Evolutionary conservation across 2,888 invertebrate species (phyloP).

Genomic region (Pollenia amentaria): DNA sequence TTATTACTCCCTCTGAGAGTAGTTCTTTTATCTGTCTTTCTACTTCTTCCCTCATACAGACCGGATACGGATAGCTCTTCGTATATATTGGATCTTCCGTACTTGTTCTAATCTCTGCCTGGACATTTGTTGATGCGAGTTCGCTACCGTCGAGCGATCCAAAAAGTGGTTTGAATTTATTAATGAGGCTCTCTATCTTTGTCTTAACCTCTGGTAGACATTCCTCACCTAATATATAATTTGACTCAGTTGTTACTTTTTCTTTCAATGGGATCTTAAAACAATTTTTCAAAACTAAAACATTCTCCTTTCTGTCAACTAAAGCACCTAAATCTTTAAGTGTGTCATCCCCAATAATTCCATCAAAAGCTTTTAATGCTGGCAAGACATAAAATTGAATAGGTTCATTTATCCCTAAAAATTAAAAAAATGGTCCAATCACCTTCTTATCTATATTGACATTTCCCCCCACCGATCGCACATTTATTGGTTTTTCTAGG

Average conservation of each 20-base stretch:
- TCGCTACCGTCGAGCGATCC: constrained; percentile 17
- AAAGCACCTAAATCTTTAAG: constrained; percentile 68
- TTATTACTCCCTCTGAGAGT: constrained; percentile 77
- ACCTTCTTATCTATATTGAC: too few species aligned
- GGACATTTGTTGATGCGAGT: constrained; percentile 1
- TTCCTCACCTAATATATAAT: neutral
- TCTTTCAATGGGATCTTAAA: neutral
- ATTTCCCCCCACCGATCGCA: too few species aligned
- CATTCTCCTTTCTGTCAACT: constrained; percentile 68
- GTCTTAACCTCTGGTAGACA: neutral
- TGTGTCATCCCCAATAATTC: constrained; percentile 72
- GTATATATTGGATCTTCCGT: constrained; percentile 6
- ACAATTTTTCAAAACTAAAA: constrained; percentile 9
- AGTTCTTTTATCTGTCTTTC: constrained; percentile 13
- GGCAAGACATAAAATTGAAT: too few species aligned
- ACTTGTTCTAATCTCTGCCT: neutral
- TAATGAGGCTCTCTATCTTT: neutral
- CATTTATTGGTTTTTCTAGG: too few species aligned
- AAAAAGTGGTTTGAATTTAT: constrained; percentile 16
- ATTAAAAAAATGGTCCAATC: too few species aligned
- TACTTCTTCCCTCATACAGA: constrained; percentile 24
- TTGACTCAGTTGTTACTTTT: neutral
- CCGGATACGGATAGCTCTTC: constrained; percentile 5
- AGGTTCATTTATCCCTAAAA: too few species aligned
- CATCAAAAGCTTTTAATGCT: too few species aligned